Base-by-base conservation (phyloP, 92 coral and sea anemone genomes). In the Umimayanthus chanpuru region DNA sequence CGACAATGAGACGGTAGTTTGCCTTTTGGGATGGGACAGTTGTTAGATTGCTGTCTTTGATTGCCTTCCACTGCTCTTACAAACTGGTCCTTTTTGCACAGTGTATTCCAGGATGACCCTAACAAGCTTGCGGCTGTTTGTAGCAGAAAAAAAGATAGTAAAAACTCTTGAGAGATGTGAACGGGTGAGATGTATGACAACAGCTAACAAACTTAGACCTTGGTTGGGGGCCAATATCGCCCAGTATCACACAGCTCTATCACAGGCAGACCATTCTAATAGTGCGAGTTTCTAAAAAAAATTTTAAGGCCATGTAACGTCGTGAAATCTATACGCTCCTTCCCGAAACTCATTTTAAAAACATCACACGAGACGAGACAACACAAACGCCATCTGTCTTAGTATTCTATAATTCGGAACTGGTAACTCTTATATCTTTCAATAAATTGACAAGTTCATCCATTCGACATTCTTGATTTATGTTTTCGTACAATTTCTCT, bases 1-100 rank as follows among this genome's bases (percentile, higher is more conserved):
- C 78, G 41, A 43, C 87, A 83, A 20, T 68, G 66, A 26, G 66
- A 28, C 2, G 87, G 87, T 26, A 70, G 32, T 50, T 43, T 70
- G 32, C 30, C 28, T 9, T 12, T 83, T 0, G 66, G 66, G 40
- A 15, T 83, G 28, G 78, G 78, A 70, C 78, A 83, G 67, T 70
- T 11, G 14, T 28, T 16, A 10, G 77, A 29, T 12, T 15, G 41
- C 16, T 70, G 78, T 83, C 39, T 30, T 43, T 70, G 43, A 83
- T 26, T 49, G 53, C 18, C 77, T 44, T 20, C 38, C 67, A 41
- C 41, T 44, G 78, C 14, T 28, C 25, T 72, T 50, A 11, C 25
- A 49, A 40, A 26, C 76, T 82, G 38, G 39, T 28, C 76, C 11
- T 23, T 29, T 30, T 70, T 14, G 78, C 78, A 70, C 5, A 26